phyloP scores from a whole-genome alignment of 1,140 invertebrate species.

The Saccostrea echinata region DNA sequence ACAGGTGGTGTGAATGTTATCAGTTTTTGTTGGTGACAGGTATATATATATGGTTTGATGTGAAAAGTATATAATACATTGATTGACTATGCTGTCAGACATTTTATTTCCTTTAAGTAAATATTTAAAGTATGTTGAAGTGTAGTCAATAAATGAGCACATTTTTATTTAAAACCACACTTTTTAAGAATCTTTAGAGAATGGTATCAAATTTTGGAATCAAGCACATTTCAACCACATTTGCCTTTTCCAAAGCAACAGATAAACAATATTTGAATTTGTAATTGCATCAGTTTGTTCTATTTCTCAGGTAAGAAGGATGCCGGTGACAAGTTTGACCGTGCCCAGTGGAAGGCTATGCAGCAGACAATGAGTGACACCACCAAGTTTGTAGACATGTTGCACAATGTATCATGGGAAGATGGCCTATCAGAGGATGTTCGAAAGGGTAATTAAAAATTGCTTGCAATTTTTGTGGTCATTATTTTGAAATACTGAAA shows the following conservation, averaged over 20 bases:
- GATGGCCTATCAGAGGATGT: conserved; percentile 77
- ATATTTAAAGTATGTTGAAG: too few species aligned
- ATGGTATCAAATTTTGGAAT: too few species aligned
- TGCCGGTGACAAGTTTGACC: conserved; percentile 70
- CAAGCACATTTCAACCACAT: too few species aligned
- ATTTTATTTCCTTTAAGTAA: too few species aligned
- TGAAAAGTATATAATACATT: too few species aligned
- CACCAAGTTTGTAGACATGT: conserved; percentile 79
- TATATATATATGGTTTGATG: background rate
- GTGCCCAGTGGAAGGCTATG: conserved; percentile 77
- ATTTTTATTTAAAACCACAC: too few species aligned
- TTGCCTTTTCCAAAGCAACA: background rate
- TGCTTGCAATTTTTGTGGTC: too few species aligned
- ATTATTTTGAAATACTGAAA: too few species aligned
- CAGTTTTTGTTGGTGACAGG: background rate
- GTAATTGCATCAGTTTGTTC: background rate
- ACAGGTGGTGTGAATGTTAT: background rate
- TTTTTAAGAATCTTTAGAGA: too few species aligned
- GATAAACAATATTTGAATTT: background rate
- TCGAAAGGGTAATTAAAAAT: conserved; percentile 67
- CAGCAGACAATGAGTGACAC: conserved; percentile 76
- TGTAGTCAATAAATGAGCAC: too few species aligned
- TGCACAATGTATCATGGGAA: conserved; percentile 80
- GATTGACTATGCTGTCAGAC: too few species aligned
- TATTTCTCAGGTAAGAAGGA: conserved; percentile 64